phyloP scores from a whole-genome alignment of 2,888 invertebrate genomes.

The Rhamnusium bicolor region DNA sequence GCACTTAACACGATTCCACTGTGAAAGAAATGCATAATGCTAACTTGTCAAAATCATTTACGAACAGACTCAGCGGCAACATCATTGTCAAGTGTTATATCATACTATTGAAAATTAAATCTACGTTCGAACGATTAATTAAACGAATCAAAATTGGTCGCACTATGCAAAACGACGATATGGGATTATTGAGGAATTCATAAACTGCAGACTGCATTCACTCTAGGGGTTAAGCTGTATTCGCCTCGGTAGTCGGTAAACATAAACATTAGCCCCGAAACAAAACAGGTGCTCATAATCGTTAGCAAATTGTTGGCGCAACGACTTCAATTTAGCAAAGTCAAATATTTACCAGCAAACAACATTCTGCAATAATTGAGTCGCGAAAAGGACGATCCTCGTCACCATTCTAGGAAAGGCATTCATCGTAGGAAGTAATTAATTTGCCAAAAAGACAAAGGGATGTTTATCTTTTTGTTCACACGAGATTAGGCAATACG shows the following conservation, averaged over 20 bases:
- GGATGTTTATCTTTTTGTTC: conserved; percentile 7
- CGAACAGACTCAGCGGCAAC: too few relatives aligned
- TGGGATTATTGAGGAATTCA: background rate
- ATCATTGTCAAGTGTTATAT: too few relatives aligned
- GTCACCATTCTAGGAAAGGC: background rate
- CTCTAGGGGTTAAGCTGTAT: background rate
- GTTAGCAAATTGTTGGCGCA: background rate
- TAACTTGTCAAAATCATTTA: too few relatives aligned
- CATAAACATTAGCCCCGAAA: background rate
- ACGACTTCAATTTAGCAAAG: background rate
- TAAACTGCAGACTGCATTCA: background rate
- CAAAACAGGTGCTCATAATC: conserved; percentile 16
- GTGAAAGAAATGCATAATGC: too few relatives aligned
- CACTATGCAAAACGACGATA: too few relatives aligned
- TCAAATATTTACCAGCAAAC: conserved; percentile 12
- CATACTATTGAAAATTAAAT: too few relatives aligned
- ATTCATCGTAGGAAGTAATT: conserved; percentile 2
- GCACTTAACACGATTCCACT: too few relatives aligned
- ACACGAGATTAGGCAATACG: background rate
- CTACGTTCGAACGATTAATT: too few relatives aligned
- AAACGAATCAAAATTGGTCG: too few relatives aligned
- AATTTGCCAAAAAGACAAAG: conserved; percentile 8
- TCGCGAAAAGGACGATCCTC: conserved; percentile 3
- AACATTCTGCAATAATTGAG: conserved; percentile 15
- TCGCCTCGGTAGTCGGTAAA: background rate